Conservation (phyloP, 2,113 vertebrate species). For the Melanostigma gelatinosum region DNA sequence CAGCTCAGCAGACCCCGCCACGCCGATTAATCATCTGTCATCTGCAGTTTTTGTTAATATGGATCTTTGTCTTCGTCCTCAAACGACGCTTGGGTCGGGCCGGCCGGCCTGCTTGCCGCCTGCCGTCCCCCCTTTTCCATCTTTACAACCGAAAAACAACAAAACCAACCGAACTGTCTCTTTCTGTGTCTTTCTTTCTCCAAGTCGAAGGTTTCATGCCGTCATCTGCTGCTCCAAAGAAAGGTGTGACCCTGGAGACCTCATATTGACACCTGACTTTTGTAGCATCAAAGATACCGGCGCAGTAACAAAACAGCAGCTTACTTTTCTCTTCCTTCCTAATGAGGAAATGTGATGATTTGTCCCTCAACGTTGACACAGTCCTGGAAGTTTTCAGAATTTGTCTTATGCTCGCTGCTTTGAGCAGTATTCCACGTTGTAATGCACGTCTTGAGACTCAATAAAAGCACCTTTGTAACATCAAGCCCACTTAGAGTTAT, state of each 20-base stretch:
- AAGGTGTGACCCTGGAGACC: constrained; percentile 8
- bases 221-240: constrained; percentile 35
- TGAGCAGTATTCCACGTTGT: background rate
- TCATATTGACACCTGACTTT: background rate
- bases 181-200: background rate
- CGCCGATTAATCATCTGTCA: constrained; percentile 82
- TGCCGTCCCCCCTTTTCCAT: constrained; percentile 5
- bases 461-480: background rate
- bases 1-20: constrained; percentile 64
- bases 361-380: background rate
- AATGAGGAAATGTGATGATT: background rate
- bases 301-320: background rate
- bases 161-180: accelerated
- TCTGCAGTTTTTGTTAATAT: constrained; percentile 67
- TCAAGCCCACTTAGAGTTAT: too few species aligned
- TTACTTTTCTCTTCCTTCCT: background rate
- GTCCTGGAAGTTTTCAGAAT: background rate
- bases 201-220: background rate
- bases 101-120: constrained; percentile 15
- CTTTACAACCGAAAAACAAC: background rate
- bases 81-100: background rate
- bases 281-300: background rate
- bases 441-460: background rate
- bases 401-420: background rate
- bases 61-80: constrained; percentile 71